Evolutionary conservation across 2,888 invertebrate species (phyloP), one percentile per base, ranked within the genome.

Genomic region (Corythucha ciliata): DNA sequence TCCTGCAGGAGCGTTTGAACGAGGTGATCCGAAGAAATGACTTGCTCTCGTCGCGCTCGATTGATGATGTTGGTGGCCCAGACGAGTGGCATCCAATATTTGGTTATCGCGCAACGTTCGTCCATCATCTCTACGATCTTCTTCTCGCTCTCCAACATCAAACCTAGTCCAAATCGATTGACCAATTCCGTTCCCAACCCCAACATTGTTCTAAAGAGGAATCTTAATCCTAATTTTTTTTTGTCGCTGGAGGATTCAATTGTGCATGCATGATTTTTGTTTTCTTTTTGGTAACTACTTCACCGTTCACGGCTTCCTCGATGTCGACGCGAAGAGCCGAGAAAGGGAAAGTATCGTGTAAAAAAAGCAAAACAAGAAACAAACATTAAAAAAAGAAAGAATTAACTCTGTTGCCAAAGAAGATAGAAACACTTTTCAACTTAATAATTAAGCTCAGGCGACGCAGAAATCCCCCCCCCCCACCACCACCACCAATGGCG

Each of bases 11-110:
- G 75, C 5, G 91, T 91, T 70, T 92, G 89, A 14, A 93, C 88
- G 54, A 93, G 87, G 63, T 91, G 92, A 69, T 93, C 93, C 60
- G 86, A 88, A 42, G 80, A 77, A 60, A 90, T 90, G 52, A 89
- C 72, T 0, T 82, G 80, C 63, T 91, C 90, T 64, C 85, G 86
- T 55, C 89, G 73, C 5, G 90, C 89, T 52, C 89, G 74, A 69
- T 89, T 89, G 59, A 91, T 87, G 58, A 91, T 86, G 67, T 89
- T 89, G 7, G 90, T 88, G 37, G 90, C 90, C 91, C 91, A 91
- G 16, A 90, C 88, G 48, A 90, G 70, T 0, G 91, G 91, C 87
- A 91, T 88, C 90, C 90, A 91, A 67, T 90, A 91, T 72, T 83
- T 83, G 20, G 88, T 85, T 84, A 90, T 90, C 2, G 85, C 61